These are phyloP conservation scores for Lasioglossum oenotherae DNA, from an alignment of 2,888 invertebrate species.

Conservation along the genomic window DNA sequence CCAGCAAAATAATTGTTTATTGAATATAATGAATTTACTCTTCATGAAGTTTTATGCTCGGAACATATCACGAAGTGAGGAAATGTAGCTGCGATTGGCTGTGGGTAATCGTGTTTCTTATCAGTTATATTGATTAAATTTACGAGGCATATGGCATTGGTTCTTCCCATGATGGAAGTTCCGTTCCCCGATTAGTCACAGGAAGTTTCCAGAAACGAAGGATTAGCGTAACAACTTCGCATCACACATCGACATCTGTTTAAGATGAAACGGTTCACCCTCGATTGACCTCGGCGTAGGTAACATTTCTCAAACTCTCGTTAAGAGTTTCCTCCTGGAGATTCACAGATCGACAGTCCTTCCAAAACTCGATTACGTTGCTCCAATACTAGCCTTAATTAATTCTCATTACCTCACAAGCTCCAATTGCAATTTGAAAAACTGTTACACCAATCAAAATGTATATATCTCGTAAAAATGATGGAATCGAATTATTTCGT, in stretches of 20 bases:
- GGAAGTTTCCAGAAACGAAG: constrained; percentile 55
- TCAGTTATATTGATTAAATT: neutral
- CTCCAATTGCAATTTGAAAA: neutral
- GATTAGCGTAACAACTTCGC: constrained; percentile 64
- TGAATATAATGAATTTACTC: neutral
- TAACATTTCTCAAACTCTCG: constrained; percentile 73
- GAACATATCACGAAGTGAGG: neutral
- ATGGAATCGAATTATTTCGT: too few relatives aligned
- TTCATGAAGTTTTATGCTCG: neutral
- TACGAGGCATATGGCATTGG: neutral
- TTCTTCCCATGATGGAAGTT: constrained; percentile 13
- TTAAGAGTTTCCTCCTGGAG: constrained; percentile 61
- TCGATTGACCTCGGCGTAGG: constrained; percentile 64
- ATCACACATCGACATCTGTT: constrained; percentile 71
- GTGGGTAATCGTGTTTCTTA: neutral
- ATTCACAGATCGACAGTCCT: constrained; percentile 32
- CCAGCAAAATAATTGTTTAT: neutral
- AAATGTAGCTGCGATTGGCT: neutral
- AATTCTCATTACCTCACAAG: neutral
- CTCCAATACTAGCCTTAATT: neutral
- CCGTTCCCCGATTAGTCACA: constrained; percentile 44
- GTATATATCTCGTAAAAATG: too few relatives aligned
- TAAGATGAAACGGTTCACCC: constrained; percentile 70
- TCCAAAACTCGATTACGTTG: constrained; percentile 31
- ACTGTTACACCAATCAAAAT: neutral